Base-by-base conservation (phyloP, 64 coral and sea anemone genomes). In the Astreopora myriophthalma region DNA sequence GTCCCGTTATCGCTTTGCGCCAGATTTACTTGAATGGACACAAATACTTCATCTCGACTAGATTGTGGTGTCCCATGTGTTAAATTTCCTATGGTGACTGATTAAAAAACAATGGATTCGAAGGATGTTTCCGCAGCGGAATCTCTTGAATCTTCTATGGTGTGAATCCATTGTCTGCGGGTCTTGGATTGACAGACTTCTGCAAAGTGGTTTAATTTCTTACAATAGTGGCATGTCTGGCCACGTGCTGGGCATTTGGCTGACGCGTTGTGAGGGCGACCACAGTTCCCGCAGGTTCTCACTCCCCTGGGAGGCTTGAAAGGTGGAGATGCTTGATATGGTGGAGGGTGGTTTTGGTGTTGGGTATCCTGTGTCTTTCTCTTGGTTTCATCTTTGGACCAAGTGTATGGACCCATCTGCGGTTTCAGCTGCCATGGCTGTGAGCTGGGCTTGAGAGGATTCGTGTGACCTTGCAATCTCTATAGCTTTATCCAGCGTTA, bases 221-320 rank as follows among this genome's bases (percentile, higher is more conserved):
- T 33, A n/a, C 86, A 89, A 24, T 89, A 89, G n/a, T 68, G 55
- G 35, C 69, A 94, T 24, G 25, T 83, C 74, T 94, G 77, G 6
- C 86, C 79, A 40, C 38, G 83, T 24, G 93, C 93, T 74, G 87
- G 79, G 70, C 79, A 94, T 36, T 39, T 86, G 66, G 83, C 76
- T 25, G 16, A 66, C 32, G 66, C 14, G 16, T 51, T 48, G 19
- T 89, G 77, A 5, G 76, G 8, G 38, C 68, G 51, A 31, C 92
- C 86, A 70, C 86, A 94, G 38, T 94, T 85, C 35, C 49, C 67
- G 69, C 78, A 85, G 11, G 22, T 10, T 44, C 25, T 73, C 34
- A 4, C 71, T 70, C 3, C 44, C 49, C 40, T 23, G 63, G 61
- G 36, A 8, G 36, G n/a, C n/a, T 73, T 35, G 37, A 66, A 16